phyloP scores from a whole-genome alignment of 2,888 invertebrate species.

The Gisinianus flammeolus region DNA sequence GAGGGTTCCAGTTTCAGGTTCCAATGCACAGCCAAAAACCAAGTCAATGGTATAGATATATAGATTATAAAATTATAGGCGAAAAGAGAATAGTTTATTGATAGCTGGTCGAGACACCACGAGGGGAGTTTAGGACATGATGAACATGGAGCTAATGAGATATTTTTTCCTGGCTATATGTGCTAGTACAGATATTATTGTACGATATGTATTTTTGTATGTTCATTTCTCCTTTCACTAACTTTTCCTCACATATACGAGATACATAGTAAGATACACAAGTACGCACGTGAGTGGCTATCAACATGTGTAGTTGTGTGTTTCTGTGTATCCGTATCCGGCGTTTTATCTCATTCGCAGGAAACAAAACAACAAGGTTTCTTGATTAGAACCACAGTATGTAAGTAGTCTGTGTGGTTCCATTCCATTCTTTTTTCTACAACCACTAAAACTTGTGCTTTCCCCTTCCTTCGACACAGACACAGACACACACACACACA shows the following conservation, averaged over 20 bases:
- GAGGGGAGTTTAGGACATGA: conserved; percentile 30
- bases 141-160: conserved; percentile 36
- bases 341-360: conserved; percentile 38
- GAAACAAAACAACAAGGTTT: conserved; percentile 41
- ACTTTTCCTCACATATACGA: too few relatives aligned
- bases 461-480: not conserved
- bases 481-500: not conserved
- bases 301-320: not conserved
- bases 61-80: not conserved
- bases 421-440: too few relatives aligned
- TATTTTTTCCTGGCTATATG: conserved; percentile 24
- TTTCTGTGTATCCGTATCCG: conserved; percentile 32
- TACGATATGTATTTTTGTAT: not conserved
- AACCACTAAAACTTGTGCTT: too few relatives aligned
- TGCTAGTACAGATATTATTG: not conserved
- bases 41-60: not conserved
- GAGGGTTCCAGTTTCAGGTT: too few relatives aligned
- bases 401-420: too few relatives aligned
- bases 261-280: not conserved
- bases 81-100: conserved; percentile 29
- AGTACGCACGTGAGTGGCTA: not conserved
- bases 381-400: conserved; percentile 37
- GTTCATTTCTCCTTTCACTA: too few relatives aligned
- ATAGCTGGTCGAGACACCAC: conserved; percentile 34
- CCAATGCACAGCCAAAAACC: not conserved